Evolutionary conservation across 1,140 invertebrate species (phyloP).

Genomic region (Epicauta chinensis): DNA sequence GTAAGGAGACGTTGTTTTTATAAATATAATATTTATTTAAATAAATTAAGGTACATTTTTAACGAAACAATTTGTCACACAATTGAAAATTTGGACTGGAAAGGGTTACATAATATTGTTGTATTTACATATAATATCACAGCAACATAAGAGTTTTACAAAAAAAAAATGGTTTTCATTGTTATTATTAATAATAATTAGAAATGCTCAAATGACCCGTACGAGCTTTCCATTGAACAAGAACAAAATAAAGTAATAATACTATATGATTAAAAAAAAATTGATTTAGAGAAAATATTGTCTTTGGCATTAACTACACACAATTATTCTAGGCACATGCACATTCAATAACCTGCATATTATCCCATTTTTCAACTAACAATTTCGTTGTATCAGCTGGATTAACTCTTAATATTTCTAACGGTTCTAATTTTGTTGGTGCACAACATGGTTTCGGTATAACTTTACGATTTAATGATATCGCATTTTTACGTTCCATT

Average conservation of each 20-base stretch:
- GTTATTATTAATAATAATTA: neutral
- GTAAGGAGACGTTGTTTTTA: too few species aligned
- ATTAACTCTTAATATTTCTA: slow-evolving; percentile 63
- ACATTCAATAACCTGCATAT: slow-evolving; percentile 67
- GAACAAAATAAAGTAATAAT: neutral
- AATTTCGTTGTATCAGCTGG: slow-evolving; percentile 55
- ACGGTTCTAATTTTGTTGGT: slow-evolving; percentile 58
- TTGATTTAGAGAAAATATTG: slow-evolving; percentile 1
- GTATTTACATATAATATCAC: slow-evolving; percentile 11
- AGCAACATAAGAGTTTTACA: slow-evolving; percentile 13
- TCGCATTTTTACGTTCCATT: slow-evolving; percentile 41
- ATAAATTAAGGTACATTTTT: too few species aligned
- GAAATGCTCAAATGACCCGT: slow-evolving; percentile 14
- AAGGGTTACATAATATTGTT: neutral
- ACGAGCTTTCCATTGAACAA: slow-evolving; percentile 2
- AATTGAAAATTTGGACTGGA: too few species aligned
- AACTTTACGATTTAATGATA: slow-evolving; percentile 19
- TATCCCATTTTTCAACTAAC: slow-evolving; percentile 63
- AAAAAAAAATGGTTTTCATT: too few species aligned
- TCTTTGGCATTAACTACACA: slow-evolving; percentile 10
- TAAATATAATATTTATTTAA: too few species aligned
- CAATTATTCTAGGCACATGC: slow-evolving; percentile 55
- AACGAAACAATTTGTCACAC: too few species aligned
- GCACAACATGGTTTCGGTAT: slow-evolving; percentile 64
- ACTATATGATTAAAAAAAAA: neutral